Conservation (phyloP, 37 sponge, comb jelly and placozoan species). For the Halichondria panicea region DNA sequence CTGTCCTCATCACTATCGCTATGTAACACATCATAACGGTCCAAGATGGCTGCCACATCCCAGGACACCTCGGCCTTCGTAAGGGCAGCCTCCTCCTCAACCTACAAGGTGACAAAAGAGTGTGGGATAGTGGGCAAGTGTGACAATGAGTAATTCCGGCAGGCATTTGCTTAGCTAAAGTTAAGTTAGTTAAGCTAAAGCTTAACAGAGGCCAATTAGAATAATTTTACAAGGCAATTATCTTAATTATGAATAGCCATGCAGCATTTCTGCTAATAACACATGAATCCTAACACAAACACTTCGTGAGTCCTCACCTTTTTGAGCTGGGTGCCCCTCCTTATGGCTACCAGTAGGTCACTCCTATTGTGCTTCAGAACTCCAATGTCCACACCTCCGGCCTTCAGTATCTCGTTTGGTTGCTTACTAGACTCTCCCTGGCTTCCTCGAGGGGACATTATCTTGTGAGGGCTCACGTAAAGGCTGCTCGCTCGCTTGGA, state of each 20-base stretch:
- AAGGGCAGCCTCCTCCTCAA: not conserved
- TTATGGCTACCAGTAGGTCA: constrained; percentile 45
- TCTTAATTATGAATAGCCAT: too few species aligned
- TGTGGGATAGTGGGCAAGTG: not conserved
- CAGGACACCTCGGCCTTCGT: constrained; percentile 6
- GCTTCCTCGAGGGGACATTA: not conserved
- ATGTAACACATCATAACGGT: constrained; percentile 17
- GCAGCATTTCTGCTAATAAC: too few species aligned
- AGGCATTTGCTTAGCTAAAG: too few species aligned
- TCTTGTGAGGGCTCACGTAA: constrained; percentile 1
- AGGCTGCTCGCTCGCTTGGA: not conserved
- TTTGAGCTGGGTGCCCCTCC: constrained; percentile 31
- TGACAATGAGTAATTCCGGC: too few species aligned
- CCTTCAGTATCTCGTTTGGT: constrained; percentile 4
- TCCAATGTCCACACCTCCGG: constrained; percentile 4
- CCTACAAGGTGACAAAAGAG: not conserved
- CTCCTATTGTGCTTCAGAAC: not conserved
- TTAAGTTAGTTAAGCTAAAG: too few species aligned
- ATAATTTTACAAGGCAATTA: too few species aligned
- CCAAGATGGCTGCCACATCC: constrained; percentile 75
- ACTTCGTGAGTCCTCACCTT: constrained; percentile 1
- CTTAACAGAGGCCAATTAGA: too few species aligned
- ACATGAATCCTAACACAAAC: not conserved
- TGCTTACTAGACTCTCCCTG: not conserved
- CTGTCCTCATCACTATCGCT: constrained; percentile 17